A percentile compares a stretch with the other conserved stretches of the same genome.
phyloP scores from a whole-genome alignment of 2,888 invertebrate genomes.

The Subacronicta megacephala region DNA sequence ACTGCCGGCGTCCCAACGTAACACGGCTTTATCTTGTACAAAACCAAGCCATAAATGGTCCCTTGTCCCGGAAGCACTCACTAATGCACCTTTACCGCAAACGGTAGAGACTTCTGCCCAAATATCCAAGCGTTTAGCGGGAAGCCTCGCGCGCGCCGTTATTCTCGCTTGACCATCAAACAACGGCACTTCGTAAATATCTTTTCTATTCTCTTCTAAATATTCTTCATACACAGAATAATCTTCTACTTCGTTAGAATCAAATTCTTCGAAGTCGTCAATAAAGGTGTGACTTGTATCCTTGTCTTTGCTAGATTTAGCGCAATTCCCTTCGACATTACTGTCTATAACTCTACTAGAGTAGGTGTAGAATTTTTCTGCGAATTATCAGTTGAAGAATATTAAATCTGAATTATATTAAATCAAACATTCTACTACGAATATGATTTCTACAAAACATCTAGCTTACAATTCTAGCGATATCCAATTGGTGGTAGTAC shows the following conservation, averaged over 20 bases:
- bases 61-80: constrained; percentile 80
- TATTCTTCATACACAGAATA: constrained; percentile 73
- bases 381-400: constrained; percentile 70
- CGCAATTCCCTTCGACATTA: constrained; percentile 62
- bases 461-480: constrained; percentile 74
- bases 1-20: constrained; percentile 83
- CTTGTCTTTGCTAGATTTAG: constrained; percentile 58
- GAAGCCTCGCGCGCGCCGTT: constrained; percentile 76
- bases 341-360: constrained; percentile 56
- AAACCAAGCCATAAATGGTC: constrained; percentile 87
- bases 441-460: constrained; percentile 62
- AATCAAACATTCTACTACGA: constrained; percentile 58
- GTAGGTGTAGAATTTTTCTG: constrained; percentile 75
- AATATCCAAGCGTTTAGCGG: constrained; percentile 83
- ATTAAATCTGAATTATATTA: constrained; percentile 54
- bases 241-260: constrained; percentile 75
- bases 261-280: constrained; percentile 67
- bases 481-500: constrained; percentile 84
- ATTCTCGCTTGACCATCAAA: constrained; percentile 82
- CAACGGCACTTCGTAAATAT: constrained; percentile 77
- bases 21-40: constrained; percentile 74
- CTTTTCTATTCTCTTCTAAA: constrained; percentile 69
- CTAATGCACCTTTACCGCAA: constrained; percentile 78
- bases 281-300: constrained; percentile 49
- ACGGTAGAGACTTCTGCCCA: constrained; percentile 85